Evolutionary conservation across 2,113 vertebrate species (phyloP), one percentile per base, ranked within the genome.

Genomic region (Oryzias javanicus): DNA sequence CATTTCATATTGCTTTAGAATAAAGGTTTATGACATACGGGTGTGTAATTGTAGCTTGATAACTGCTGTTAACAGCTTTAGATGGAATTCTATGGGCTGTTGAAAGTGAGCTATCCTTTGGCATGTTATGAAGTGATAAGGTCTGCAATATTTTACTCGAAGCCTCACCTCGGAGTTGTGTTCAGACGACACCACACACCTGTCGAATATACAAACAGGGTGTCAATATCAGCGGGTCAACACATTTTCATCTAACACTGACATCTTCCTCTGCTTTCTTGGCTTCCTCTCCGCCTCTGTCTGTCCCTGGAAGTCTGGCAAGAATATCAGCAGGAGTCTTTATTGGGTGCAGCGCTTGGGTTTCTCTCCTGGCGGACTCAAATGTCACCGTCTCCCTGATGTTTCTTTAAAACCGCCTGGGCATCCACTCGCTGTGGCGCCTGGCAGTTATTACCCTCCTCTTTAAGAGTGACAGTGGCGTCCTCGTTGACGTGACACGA

Each of bases 391-490:
- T 89, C 87, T 89, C 76, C 82, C 89, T 86, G 86, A 85, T 90
- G 85, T 87, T 91, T 88, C 87, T 87, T 85, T 86, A 82, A 90
- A 86, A 85, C 71, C 70, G 84, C 79, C 80, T 84, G 84, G 83
- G 85, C 89, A 81, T 80, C 78, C 79, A 81, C 79, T 82, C 78
- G 81, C 87, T 77, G 79, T 86, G 88, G 85, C 79, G 82, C 84
- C 85, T 60, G 60, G 85, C 90, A 91, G 88, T 92, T 91, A 91
- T 91, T 92, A 91, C 88, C 89, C 87, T 85, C 77, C 85, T 89
- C 88, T 89, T 87, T 89, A 88, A 90, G 89, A 89, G 87, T 92
- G 89, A 90, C 90, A 88, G 88, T 88, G 54, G 74, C 66, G 81
- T 87, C 89, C 83, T 81, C 70, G 35, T 87, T 91, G 90, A 91